These are phyloP conservation scores for Pseudomyrmex gracilis DNA, from an alignment of 1,140 invertebrate species.

Conservation along the genomic window DNA sequence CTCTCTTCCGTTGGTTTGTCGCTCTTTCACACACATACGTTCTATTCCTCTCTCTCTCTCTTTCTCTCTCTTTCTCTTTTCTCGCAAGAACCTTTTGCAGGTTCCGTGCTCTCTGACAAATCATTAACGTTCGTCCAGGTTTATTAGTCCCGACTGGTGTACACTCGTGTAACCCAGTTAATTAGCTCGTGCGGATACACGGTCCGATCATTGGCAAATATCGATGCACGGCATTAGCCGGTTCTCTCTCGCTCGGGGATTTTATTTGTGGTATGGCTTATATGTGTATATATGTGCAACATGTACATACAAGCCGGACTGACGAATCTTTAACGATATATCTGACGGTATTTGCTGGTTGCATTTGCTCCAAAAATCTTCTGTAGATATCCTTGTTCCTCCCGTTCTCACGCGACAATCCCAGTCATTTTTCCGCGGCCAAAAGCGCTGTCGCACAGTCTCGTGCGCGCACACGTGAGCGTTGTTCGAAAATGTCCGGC, in stretches of 20 bases:
- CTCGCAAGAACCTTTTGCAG: slow-evolving; percentile 12
- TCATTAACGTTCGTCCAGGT: slow-evolving; percentile 54
- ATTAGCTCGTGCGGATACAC: slow-evolving; percentile 61
- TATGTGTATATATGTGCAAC: slow-evolving; percentile 46
- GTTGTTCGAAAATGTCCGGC: slow-evolving; percentile 12
- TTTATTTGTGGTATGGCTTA: slow-evolving; percentile 66
- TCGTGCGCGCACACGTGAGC: slow-evolving; percentile 51
- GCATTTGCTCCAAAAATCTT: slow-evolving; percentile 71
- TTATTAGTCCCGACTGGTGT: slow-evolving; percentile 64
- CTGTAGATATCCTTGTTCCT: slow-evolving; percentile 57
- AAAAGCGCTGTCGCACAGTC: background rate
- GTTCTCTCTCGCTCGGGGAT: slow-evolving; percentile 54
- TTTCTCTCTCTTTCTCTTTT: slow-evolving; percentile 12
- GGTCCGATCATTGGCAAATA: slow-evolving; percentile 67
- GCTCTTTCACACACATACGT: background rate
- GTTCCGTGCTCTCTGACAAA: slow-evolving; percentile 37
- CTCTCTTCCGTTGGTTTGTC: background rate
- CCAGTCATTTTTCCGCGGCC: background rate
- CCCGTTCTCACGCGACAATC: background rate
- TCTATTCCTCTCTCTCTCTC: slow-evolving; percentile 13
- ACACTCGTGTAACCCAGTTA: slow-evolving; percentile 30
- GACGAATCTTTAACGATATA: slow-evolving; percentile 58
- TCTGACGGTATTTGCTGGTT: slow-evolving; percentile 74
- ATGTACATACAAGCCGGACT: slow-evolving; percentile 56
- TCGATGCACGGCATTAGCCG: slow-evolving; percentile 40